These are phyloP conservation scores for Drosophila seguyi DNA, from an alignment of 1,140 invertebrate genomes.

Conservation along the genomic window DNA sequence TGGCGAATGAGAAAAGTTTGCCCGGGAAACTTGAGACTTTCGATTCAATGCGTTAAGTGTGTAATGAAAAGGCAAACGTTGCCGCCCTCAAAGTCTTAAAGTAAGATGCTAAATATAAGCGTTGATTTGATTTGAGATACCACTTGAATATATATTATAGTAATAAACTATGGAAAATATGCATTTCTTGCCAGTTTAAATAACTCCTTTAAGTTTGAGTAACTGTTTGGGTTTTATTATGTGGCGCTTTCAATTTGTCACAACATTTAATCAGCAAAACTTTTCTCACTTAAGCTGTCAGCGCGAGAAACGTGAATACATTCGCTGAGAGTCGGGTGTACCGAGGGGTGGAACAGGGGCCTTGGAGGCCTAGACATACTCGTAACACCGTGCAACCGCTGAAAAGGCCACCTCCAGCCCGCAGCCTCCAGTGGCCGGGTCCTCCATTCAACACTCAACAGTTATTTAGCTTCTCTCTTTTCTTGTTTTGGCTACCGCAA, in stretches of 20 bases:
- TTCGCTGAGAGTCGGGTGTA: conserved; percentile 7
- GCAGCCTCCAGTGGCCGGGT: conserved; percentile 13
- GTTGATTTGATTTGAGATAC: background rate
- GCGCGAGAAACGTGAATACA: conserved; percentile 65
- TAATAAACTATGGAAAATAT: background rate
- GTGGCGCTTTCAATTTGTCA: conserved; percentile 71
- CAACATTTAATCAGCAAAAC: conserved; percentile 79
- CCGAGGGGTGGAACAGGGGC: background rate
- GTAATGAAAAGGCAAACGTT: conserved; percentile 15
- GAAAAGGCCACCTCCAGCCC: conserved; percentile 49
- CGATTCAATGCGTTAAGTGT: conserved; percentile 28
- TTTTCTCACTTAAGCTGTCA: conserved; percentile 83
- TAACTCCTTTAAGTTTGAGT: background rate
- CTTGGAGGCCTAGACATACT: conserved; percentile 18
- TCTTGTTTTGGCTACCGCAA: conserved; percentile 72
- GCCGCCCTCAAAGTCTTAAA: background rate
- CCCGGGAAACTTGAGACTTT: conserved; percentile 15
- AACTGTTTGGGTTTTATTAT: background rate
- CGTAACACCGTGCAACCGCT: conserved; percentile 22
- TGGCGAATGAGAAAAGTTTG: conserved; percentile 52
- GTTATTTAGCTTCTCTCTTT: conserved; percentile 44
- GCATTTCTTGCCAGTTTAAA: background rate
- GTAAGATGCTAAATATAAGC: background rate
- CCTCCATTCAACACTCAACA: conserved; percentile 10
- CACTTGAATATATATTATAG: background rate